Evolutionary conservation across 2,797 vertebrate genomes (phyloP), one percentile per base, ranked within the genome.

Genomic region (Propithecus deckenii): DNA sequence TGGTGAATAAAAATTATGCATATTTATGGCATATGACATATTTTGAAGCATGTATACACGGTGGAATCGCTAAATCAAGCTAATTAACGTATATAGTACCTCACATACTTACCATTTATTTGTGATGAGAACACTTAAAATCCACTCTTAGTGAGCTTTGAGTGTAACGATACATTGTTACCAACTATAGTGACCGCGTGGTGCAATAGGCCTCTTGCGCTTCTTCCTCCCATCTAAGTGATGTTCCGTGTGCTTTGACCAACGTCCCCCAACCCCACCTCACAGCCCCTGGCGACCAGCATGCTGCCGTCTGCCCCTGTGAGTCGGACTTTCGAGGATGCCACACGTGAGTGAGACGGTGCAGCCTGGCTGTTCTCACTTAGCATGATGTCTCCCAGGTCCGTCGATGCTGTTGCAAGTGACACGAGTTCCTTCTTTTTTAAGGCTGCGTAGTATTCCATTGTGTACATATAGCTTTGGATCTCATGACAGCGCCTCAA

Each of bases 311-410:
- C 30, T 43, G n/a, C 71, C 8, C 52, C 28, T 17, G 0, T 7
- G 9, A 13, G 3, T 50, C 20, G 0, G 4, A 5, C 63, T 7
- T 50, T 43, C 32, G 48, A 15, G 9, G 17, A 52, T 63, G 14
- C 15, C 12, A 30, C 17, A 12, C 5, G 5, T 8, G 2, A 4
- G n/a, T 43, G 67, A 48, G n/a, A 10, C n/a, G 1, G 14, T 5
- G 9, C 10, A 22, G 59, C n/a, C 35, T 46, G 71, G 17, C 30
- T 22, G 5, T 32, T 61, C 41, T 48, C 55, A 5, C 48, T 10
- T 11, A 35, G 11, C 14, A 0, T 17, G 1, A 10, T 22, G 30
- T 35, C 48, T 72, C 46, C 46, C 3, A 18, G 38, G 28, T 4
- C 46, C 38, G 30, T 67, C 48, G 5, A 30, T 4, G 12, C 23